phyloP scores from a whole-genome alignment of 2,797 vertebrate species.

The Clarias fuscus region DNA sequence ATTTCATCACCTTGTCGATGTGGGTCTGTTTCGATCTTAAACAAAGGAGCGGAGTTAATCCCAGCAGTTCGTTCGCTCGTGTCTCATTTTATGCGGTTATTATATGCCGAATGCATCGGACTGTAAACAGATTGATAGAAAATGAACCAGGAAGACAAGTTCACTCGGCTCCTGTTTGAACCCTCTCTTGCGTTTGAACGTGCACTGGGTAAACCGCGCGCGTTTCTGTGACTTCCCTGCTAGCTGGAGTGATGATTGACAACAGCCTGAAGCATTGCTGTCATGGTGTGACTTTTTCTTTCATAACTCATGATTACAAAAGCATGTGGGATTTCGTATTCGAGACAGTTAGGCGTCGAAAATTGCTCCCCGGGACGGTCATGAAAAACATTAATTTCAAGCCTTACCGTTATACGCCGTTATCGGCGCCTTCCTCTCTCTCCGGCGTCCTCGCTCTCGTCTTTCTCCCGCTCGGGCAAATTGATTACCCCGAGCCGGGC shows the following conservation, averaged over 20 bases:
- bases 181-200: not conserved
- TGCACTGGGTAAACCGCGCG: not conserved
- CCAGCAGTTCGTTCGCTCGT: not conserved
- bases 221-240: not conserved
- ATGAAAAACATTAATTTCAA: slow-evolving; percentile 16
- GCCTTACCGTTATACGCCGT: slow-evolving; percentile 6
- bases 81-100: not conserved
- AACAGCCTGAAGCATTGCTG: slow-evolving; percentile 13
- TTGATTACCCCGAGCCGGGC: slow-evolving; percentile 34
- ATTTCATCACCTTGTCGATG: not conserved
- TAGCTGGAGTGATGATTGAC: not conserved
- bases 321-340: slow-evolving; percentile 14
- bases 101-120: not conserved
- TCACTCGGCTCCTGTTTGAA: not conserved
- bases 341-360: slow-evolving; percentile 9
- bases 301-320: slow-evolving; percentile 12
- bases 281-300: slow-evolving; percentile 7
- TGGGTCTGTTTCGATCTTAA: not conserved
- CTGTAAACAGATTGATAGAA: not conserved
- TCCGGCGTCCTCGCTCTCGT: not conserved
- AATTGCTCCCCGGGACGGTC: not conserved
- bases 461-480: slow-evolving; percentile 26
- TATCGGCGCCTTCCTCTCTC: slow-evolving; percentile 8
- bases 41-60: not conserved
- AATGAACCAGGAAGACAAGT: not conserved